These are phyloP conservation scores for Vireo griseus DNA, from an alignment of 2,797 vertebrate genomes.

Conservation along the genomic window DNA sequence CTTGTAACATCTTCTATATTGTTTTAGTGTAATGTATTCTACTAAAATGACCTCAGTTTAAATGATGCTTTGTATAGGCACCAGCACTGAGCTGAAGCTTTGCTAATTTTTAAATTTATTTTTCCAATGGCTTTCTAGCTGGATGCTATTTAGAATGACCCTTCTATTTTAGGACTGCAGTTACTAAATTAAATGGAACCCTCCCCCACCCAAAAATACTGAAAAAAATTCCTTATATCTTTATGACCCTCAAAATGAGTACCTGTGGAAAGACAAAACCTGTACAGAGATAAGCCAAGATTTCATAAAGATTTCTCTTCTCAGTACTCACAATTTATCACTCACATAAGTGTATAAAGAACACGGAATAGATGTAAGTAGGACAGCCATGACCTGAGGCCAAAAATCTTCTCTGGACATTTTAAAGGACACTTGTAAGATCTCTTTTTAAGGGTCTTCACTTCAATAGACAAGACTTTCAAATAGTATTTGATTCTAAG, in stretches of 20 bases:
- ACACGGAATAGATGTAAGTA: not conserved
- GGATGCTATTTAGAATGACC: not conserved
- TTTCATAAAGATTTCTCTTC: not conserved
- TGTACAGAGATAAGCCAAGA: not conserved
- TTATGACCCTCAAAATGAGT: not conserved
- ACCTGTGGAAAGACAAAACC: not conserved
- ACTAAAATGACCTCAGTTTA: not conserved
- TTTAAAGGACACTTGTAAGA: not conserved
- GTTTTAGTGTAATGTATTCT: not conserved
- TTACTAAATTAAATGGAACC: not conserved
- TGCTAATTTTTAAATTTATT: not conserved
- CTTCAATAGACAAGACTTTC: not conserved
- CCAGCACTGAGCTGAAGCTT: not conserved
- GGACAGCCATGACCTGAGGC: not conserved
- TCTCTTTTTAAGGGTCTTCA: not conserved
- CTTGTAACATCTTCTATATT: not conserved
- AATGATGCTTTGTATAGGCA: not conserved
- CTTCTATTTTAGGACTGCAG: not conserved
- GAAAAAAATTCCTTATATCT: not conserved
- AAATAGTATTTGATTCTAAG: not conserved
- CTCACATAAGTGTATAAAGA: not conserved
- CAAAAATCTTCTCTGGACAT: not conserved
- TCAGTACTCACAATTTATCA: not conserved
- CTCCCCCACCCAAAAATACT: not conserved
- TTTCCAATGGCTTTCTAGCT: not conserved